Evolutionary conservation across 2,797 vertebrate genomes (phyloP), one percentile per base, ranked within the genome.

Genomic region (Hypotaenidia okinawae): DNA sequence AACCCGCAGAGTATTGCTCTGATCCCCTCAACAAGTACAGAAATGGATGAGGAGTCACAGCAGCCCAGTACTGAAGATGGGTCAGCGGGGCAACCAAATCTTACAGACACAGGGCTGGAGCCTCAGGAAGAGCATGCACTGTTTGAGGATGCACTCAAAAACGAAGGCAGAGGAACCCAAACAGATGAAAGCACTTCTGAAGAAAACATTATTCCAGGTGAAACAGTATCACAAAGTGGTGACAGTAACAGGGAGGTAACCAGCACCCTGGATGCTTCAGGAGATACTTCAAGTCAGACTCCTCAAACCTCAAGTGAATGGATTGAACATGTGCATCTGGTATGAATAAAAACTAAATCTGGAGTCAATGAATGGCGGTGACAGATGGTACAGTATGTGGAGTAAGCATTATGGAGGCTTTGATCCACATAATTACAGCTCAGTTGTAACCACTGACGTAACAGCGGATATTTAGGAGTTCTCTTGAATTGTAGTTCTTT

Each of bases 1-100:
- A 99, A 99, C 97, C 99, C 99, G 66, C 99, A 99, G 97, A 99
- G 98, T 79, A 99, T 99, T 94, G 98, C 99, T 88, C 97, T 99
- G 94, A 98, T 99, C 64, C 99, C 99, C 76, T 98, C 99, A 41
- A 98, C 98, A 70, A 97, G 98, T 95, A 98, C 98, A 16, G 98
- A 99, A 94, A 81, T 90, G 3, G 98, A 98, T 90, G 96, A 97
- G 16, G 98, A 98, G 47, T 95, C 96, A 78, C 96, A 95, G 93
- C 95, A 94, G 23, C 96, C 94, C 39, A 93, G 87, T 88, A 81
- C 72, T 30, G 94, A 97, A 90, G 98, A 97, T 23, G 92, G 84
- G 59, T 96, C 96, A 81, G 94, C 87, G 89, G 97, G 95, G 55
- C 96, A 96, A 39, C 70, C 85, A 54, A 89, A 93, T n/a, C 18